Base-by-base conservation (phyloP, 2,888 invertebrate species). In the Drosophila nr. perissopoda region DNA sequence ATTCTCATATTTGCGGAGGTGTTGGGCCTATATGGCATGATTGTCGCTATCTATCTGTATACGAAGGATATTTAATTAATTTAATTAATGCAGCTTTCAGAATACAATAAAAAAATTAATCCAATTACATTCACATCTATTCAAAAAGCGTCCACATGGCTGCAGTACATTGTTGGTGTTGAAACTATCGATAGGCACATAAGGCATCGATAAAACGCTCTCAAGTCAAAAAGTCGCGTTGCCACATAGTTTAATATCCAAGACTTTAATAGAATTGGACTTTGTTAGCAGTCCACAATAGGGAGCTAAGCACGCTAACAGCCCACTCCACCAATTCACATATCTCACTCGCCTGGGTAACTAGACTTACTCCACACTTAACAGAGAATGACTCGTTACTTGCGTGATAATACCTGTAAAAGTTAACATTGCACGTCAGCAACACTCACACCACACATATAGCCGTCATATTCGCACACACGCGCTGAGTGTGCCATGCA, bases 1-100 rank as follows among this genome's bases (percentile, higher is more conserved):
- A 69, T 90, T 13, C 61, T 87, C 11, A 87, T 87, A 46, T 87
- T 87, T 29, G 88, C 79, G 0, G 87, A 87, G 40, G 87, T 87
- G 0, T 46, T 87, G 31, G 90, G 87, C 0, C 68, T 87, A 0
- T 87, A 87, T 51, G 87, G 87, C 1, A 66, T 87, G 31, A 87
- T 87, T 58, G 74, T 90, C 5, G 87, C 88, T 1, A 99, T 99
- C 94, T 97, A 99, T 94, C 98, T 99, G 95, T 99, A 99, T 95
- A 99, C 99, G 91, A 99, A 99, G 96, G 99, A 76, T 4, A n/a
- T 70, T 31, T 61, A 48, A 10, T n/a, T 31, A n/a, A 31, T 18
- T n/a, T 42, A 48, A 46, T 16, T 16, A 25, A 46, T 11, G 11
- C 33, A 21, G 3, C 8, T 33, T 7, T 6, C 7, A 11, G 18